Conservation (phyloP, 2,113 vertebrate species). For the Connochaetes taurinus region DNA sequence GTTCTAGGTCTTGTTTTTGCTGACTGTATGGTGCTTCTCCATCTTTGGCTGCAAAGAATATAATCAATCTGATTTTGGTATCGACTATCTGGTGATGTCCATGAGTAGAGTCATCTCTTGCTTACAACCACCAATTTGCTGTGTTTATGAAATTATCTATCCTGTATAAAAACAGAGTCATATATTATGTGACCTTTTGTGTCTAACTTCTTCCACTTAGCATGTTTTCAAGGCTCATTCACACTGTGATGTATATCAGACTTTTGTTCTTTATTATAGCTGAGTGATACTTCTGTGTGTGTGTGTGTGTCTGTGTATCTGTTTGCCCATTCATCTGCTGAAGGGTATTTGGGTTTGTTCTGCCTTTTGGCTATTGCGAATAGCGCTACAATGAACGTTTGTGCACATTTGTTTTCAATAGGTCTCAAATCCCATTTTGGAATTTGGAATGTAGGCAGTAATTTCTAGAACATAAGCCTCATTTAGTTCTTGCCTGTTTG, state of each 20-base stretch:
- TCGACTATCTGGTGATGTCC: not conserved
- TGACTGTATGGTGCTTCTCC: not conserved
- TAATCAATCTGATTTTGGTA: not conserved
- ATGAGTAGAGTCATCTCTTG: not conserved
- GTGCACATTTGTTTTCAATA: not conserved
- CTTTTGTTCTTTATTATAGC: not conserved
- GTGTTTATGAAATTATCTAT: not conserved
- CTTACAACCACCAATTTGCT: not conserved
- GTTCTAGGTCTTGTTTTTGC: not conserved
- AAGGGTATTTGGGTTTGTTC: not conserved
- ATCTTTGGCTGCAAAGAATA: not conserved
- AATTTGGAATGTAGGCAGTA: not conserved
- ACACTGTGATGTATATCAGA: not conserved
- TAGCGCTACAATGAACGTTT: not conserved
- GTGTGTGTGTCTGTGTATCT: not conserved
- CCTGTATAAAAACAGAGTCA: not conserved
- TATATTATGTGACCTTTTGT: not conserved
- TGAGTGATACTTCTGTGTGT: not conserved
- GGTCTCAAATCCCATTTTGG: not conserved
- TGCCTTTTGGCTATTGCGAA: not conserved
- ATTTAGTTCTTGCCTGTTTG: not conserved
- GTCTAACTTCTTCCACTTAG: not conserved
- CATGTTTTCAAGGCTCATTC: not conserved
- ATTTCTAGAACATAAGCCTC: not conserved
- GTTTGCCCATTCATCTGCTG: not conserved